phyloP scores from a whole-genome alignment of 2,797 vertebrate species.

The Coreius guichenoti region DNA sequence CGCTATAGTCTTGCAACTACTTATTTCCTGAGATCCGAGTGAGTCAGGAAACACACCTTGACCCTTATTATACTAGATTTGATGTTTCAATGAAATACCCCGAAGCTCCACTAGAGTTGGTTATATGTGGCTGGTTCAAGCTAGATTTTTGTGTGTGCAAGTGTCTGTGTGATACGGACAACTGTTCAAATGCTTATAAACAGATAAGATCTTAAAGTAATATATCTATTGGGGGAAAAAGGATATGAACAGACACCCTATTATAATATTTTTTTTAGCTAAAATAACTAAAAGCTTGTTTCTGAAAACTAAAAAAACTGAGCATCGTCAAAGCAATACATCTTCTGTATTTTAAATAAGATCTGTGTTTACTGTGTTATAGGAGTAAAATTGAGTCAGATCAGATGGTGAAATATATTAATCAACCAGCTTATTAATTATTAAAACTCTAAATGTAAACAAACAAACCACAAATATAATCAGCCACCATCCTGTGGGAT shows the following conservation, averaged over 20 bases:
- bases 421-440: neutral
- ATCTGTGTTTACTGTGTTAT: neutral
- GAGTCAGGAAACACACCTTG: neutral
- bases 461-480: neutral
- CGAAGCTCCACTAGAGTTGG: neutral
- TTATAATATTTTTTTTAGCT: neutral
- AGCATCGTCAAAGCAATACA: neutral
- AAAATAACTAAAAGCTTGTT: neutral
- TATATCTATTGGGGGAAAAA: neutral
- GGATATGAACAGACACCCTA: neutral
- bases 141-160: neutral
- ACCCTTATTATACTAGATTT: neutral
- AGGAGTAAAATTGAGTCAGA: neutral
- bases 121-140: neutral
- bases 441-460: neutral
- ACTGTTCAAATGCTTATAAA: neutral
- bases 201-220: neutral
- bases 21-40: neutral
- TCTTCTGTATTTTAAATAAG: neutral
- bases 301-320: neutral
- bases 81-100: neutral
- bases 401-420: neutral
- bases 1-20: neutral
- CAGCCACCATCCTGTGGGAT: neutral
- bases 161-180: no score